Percentiles rank a stretch among this genome's conserved stretches.
Conservation (phyloP, 2,888 invertebrate genomes). For the Parnassius apollo region DNA sequence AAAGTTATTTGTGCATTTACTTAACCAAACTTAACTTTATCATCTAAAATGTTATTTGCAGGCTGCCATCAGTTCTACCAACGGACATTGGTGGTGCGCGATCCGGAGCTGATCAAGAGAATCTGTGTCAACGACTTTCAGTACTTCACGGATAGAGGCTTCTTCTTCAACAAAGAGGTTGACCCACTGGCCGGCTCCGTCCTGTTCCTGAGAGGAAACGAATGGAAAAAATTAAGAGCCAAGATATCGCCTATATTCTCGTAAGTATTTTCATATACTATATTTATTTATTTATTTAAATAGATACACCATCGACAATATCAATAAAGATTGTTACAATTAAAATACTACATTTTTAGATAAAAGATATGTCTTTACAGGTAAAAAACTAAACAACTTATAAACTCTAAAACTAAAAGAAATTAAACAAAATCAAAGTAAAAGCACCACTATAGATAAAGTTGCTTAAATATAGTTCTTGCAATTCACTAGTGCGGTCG, state of each 20-base stretch:
- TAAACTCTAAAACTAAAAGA: too few species aligned
- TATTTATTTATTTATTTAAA: background rate
- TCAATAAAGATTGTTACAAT: background rate
- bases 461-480: too few species aligned
- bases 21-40: too few species aligned
- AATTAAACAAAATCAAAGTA: too few species aligned
- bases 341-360: background rate
- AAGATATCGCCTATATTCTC: slow-evolving; percentile 76
- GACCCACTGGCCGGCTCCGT: slow-evolving; percentile 73
- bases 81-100: slow-evolving; percentile 68
- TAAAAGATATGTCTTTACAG: too few species aligned
- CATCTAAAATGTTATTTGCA: slow-evolving; percentile 39
- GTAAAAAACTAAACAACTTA: background rate
- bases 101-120: slow-evolving; percentile 66
- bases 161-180: slow-evolving; percentile 69
- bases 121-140: slow-evolving; percentile 75
- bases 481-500: too few species aligned
- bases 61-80: slow-evolving; percentile 73
- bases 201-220: slow-evolving; percentile 66
- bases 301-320: background rate
- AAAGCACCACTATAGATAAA: too few species aligned
- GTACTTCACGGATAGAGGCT: slow-evolving; percentile 72
- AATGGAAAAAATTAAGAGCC: slow-evolving; percentile 66
- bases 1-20: too few species aligned
- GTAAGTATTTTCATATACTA: slow-evolving; percentile 47